Percentiles rank a stretch among this genome's conserved stretches.
Evolutionary conservation across 1,140 invertebrate species (phyloP).

Genomic region (Parasteatoda tepidariorum): DNA sequence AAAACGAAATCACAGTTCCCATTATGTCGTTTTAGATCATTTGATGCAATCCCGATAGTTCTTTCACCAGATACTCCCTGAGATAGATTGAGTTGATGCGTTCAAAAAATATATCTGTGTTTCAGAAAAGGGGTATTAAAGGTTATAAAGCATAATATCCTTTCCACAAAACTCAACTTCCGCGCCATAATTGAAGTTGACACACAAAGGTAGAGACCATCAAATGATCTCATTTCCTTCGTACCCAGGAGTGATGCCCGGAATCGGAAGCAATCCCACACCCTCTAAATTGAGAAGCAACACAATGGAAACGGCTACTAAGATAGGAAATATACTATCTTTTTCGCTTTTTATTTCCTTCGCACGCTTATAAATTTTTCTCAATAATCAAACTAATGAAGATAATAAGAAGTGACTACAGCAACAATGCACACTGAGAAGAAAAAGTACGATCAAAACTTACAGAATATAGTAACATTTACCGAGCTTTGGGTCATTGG

Average conservation of each 20-base stretch:
- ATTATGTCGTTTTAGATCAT: slow-evolving; percentile 21
- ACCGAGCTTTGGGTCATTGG: no score
- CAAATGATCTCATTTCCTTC: slow-evolving; percentile 53
- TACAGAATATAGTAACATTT: no score
- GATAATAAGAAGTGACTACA: no score
- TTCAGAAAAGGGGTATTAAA: slow-evolving; percentile 6
- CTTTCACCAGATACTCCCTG: background rate
- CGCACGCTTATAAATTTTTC: no score
- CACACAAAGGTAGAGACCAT: background rate
- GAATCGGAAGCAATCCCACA: slow-evolving; percentile 30
- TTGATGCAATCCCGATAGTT: slow-evolving; percentile 31
- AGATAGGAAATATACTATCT: background rate
- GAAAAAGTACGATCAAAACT: no score
- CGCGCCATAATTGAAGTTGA: slow-evolving; percentile 43
- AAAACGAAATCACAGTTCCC: slow-evolving; percentile 7
- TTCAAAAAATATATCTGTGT: background rate
- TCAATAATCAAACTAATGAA: no score
- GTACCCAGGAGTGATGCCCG: background rate
- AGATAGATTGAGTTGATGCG: background rate
- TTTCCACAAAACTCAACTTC: slow-evolving; percentile 11
- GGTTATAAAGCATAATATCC: slow-evolving; percentile 4
- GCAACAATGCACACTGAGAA: no score
- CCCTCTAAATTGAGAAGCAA: background rate
- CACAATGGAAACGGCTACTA: background rate
- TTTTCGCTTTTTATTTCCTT: slow-evolving; percentile 3